These are phyloP conservation scores for Misgurnus anguillicaudatus DNA, from an alignment of 2,113 vertebrate genomes.

Conservation along the genomic window DNA sequence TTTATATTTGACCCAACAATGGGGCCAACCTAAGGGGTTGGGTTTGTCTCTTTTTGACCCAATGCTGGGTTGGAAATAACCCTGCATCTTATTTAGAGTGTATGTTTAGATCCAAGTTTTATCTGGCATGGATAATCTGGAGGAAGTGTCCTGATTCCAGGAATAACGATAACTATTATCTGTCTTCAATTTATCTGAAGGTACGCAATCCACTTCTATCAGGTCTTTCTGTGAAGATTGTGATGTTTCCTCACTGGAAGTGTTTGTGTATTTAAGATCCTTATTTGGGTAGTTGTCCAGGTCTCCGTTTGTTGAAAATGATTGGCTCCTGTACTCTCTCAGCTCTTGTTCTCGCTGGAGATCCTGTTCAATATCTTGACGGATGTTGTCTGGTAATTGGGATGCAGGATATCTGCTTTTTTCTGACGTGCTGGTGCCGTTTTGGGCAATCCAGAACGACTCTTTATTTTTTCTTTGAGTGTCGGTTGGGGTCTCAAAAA, in stretches of 20 bases:
- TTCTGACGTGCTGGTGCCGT: background rate
- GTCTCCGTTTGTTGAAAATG: conserved; percentile 14
- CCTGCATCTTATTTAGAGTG: background rate
- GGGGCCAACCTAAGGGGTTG: too few relatives aligned
- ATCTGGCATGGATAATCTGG: conserved; percentile 26
- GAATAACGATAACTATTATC: conserved; percentile 51
- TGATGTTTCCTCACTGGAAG: background rate
- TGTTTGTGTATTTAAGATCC: background rate
- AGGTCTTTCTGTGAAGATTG: conserved; percentile 13
- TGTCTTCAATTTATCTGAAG: conserved; percentile 55
- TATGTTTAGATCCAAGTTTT: background rate
- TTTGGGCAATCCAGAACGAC: conserved; percentile 13
- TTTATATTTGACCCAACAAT: too few relatives aligned
- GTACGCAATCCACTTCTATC: background rate
- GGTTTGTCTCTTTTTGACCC: too few relatives aligned
- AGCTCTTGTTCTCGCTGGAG: conserved; percentile 80
- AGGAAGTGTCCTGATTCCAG: conserved; percentile 37
- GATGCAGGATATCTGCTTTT: background rate
- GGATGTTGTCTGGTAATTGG: conserved; percentile 70
- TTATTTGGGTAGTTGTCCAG: too few relatives aligned
- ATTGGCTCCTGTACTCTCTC: conserved; percentile 57
- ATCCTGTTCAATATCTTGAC: conserved; percentile 80
- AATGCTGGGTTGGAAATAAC: too few relatives aligned
- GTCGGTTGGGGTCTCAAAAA: background rate
- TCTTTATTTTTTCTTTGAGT: background rate